Evolutionary conservation across 2,113 vertebrate species (phyloP).

Genomic region (Atlantisia rogersi): DNA sequence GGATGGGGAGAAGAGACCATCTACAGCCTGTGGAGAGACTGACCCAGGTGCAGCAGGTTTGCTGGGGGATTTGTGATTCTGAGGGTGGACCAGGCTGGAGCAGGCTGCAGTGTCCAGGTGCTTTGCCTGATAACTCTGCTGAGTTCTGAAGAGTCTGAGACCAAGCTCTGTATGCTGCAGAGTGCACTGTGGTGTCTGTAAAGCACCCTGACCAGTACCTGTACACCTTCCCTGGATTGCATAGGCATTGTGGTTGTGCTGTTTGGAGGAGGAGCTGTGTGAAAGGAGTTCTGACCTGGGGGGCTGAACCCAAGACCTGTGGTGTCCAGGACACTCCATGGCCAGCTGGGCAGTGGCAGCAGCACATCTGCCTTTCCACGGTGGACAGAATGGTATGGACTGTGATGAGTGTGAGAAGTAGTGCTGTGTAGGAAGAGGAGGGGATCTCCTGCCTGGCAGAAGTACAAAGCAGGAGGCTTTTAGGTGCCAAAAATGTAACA

Average conservation of each 20-base stretch:
- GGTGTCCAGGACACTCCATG: not conserved
- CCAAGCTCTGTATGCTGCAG: not conserved
- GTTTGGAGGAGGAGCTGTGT: not conserved
- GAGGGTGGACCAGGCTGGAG: no score
- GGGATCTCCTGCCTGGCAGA: not conserved
- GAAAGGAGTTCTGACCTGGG: not conserved
- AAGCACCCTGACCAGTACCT: not conserved
- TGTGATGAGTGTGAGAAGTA: not conserved
- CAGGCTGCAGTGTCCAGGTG: not conserved
- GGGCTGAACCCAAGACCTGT: not conserved
- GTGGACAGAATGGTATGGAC: rapidly evolving
- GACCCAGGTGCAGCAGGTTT: no score
- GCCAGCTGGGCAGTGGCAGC: not conserved
- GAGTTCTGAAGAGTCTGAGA: not conserved
- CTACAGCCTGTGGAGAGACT: no score
- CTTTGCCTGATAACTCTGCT: not conserved
- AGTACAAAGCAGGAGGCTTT: not conserved
- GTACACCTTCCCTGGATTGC: not conserved
- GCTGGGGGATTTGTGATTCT: no score
- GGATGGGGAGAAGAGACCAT: no score
- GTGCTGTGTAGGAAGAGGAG: not conserved
- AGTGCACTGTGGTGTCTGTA: rapidly evolving
- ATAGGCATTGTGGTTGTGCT: no score
- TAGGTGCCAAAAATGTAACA: not conserved
- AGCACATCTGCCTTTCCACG: not conserved